These are phyloP conservation scores for Microcebus lehilahytsara DNA, from an alignment of 2,113 vertebrate genomes.

Conservation along the genomic window DNA sequence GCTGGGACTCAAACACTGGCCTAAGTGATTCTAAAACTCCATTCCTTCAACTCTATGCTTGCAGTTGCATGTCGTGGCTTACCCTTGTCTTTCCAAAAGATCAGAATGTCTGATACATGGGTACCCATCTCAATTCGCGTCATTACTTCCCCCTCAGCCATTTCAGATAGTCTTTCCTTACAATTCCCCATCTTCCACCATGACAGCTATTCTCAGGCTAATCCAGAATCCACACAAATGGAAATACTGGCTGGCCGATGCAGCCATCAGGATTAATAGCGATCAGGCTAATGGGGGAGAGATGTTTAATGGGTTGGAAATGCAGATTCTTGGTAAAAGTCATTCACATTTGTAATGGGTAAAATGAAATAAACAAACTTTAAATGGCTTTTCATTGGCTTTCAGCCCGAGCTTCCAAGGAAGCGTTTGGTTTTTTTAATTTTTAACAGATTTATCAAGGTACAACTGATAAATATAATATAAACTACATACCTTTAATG, in stretches of 20 bases:
- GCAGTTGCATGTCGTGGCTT: neutral
- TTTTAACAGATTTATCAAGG: neutral
- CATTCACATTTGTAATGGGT: constrained; percentile 45
- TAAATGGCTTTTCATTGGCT: constrained; percentile 76
- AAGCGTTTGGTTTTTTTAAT: neutral
- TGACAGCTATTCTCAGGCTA: neutral
- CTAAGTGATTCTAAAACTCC: neutral
- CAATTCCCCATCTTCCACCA: neutral
- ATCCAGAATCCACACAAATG: neutral
- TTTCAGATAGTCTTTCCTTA: neutral
- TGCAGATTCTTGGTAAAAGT: constrained; percentile 63
- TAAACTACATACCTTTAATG: neutral
- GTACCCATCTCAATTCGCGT: neutral
- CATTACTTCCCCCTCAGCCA: neutral
- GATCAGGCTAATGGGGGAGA: constrained; percentile 48
- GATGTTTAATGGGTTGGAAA: constrained; percentile 73
- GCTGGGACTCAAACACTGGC: neutral
- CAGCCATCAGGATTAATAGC: constrained; percentile 36
- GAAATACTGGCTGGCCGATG: constrained; percentile 27
- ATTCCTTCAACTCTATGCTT: neutral
- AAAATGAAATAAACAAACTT: constrained; percentile 56
- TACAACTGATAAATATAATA: neutral
- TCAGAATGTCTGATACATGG: neutral
- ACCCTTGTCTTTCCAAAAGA: neutral
- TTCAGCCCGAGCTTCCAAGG: constrained; percentile 68